A percentile compares a stretch with the other conserved stretches of the same genome.
Conservation (phyloP, 2,113 vertebrate species). For the Xerus inauris region DNA sequence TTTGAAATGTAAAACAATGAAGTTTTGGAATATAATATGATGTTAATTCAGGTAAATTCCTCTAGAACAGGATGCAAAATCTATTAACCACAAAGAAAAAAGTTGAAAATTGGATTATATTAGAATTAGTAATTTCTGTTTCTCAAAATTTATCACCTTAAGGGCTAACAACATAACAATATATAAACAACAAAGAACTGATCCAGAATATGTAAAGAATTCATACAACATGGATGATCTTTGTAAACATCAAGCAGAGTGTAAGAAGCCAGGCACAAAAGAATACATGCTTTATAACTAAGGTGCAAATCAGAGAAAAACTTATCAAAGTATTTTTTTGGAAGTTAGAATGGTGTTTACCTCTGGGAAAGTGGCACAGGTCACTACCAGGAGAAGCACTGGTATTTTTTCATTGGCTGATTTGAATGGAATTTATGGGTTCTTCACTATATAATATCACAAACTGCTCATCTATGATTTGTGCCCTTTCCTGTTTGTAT, state of each 20-base stretch:
- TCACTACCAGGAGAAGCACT: background rate
- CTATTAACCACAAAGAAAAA: background rate
- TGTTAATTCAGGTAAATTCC: background rate
- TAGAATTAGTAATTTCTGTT: constrained; percentile 2
- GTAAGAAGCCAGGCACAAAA: background rate
- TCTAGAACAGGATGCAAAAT: background rate
- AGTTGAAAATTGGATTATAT: background rate
- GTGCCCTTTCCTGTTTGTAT: background rate
- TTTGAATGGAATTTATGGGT: background rate
- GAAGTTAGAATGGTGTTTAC: background rate
- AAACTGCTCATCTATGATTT: too few relatives aligned
- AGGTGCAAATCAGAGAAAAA: background rate
- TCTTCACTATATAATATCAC: too few relatives aligned
- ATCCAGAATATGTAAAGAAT: background rate
- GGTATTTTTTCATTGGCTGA: background rate
- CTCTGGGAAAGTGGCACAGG: background rate
- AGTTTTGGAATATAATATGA: background rate
- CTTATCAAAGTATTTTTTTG: background rate
- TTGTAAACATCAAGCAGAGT: background rate
- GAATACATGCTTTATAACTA: too few relatives aligned
- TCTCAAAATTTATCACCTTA: background rate
- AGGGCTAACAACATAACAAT: background rate
- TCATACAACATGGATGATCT: background rate
- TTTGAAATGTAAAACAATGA: constrained; percentile 4
- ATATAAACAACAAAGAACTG: background rate